Base-by-base conservation (phyloP, 2,888 invertebrate genomes). In the Ochropleura plecta region DNA sequence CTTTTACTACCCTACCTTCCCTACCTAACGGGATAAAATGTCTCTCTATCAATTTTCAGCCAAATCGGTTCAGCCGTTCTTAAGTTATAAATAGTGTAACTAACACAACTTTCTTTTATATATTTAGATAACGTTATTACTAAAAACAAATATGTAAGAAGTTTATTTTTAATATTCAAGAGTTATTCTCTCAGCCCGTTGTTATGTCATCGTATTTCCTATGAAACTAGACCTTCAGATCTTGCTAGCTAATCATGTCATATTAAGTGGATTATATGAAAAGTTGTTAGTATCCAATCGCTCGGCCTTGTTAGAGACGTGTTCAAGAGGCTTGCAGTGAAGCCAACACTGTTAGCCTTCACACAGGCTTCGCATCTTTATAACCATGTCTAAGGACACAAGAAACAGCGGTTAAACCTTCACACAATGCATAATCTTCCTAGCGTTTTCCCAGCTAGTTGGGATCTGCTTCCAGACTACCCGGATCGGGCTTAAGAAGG, bases 321-420 rank as follows among this genome's bases (percentile, higher is more conserved):
- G 93, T 89, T 90, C 84, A 85, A 93, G 92, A 88, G 90, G 78
- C 89, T 30, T 90, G 91, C 91, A 90, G 80, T 86, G 89, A 86
- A 86, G 88, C 88, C 86, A 84, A 84, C 88, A 79, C 83, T 76
- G 75, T 75, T 72, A 82, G 78, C 78, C 78, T 79, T 70, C 70
- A 76, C 73, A 70, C 51, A 79, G 78, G 46, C 76, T 70, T 78
- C 76, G 81, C 78, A 80, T 81, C 78, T 83, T 78, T 64, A 73
- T 81, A 60, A 75, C 18, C 12, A 53, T 63, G 76, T 67, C 44
- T 57, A 80, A 88, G 69, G 44, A 18, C 16, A 66, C 12, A 75
- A 65, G 66, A 57, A 44, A 65, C 0, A 74, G 79, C 86, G 82
- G 44, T 48, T 7, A 44, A n/a, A 10, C 60, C 12, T 42, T 40